Conservation (phyloP, 2,113 vertebrate species). For the Danio rerio region DNA sequence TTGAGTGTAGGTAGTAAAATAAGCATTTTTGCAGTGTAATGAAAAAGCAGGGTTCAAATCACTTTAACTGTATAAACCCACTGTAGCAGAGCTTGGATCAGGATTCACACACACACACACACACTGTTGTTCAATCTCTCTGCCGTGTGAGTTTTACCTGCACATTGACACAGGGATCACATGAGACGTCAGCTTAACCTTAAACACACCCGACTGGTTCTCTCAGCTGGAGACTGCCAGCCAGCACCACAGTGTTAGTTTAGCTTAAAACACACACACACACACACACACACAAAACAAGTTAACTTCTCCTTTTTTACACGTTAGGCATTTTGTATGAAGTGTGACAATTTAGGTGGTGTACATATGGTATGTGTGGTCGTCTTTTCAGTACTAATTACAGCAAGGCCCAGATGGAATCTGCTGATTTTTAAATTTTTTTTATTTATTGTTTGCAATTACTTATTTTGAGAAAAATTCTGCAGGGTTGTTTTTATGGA, state of each 20-base stretch:
- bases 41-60: too few relatives aligned
- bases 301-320: constrained; percentile 14
- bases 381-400: neutral
- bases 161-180: constrained; percentile 66
- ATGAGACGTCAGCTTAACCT: constrained; percentile 62
- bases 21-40: too few relatives aligned
- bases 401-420: neutral
- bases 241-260: constrained; percentile 37
- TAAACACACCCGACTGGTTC: constrained; percentile 71
- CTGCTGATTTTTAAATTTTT: neutral
- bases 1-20: too few relatives aligned
- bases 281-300: neutral
- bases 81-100: too few relatives aligned
- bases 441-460: neutral
- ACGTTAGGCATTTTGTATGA: neutral
- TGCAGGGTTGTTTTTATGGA: neutral
- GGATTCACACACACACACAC: neutral
- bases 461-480: neutral
- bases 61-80: too few relatives aligned
- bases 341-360: constrained; percentile 26
- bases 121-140: constrained; percentile 14
- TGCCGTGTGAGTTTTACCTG: constrained; percentile 56
- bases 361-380: constrained; percentile 31
- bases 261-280: constrained; percentile 46
- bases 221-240: constrained; percentile 40